Conservation (phyloP, 2,797 vertebrate genomes). For the Sebastes iracundus region DNA sequence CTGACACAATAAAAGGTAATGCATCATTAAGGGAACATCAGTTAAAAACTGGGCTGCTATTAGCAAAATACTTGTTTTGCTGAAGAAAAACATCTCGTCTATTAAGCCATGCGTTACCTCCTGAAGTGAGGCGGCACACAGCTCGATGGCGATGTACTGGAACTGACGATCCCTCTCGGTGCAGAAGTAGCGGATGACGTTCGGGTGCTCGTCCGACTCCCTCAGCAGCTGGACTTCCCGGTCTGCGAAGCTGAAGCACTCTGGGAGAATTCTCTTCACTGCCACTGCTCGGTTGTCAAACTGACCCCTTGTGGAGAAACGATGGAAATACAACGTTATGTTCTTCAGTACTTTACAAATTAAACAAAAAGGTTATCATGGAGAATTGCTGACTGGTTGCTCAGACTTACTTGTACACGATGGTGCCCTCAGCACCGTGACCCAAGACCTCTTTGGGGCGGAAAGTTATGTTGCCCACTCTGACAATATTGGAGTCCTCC, state of each 20-base stretch:
- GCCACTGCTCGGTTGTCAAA: conserved; percentile 95
- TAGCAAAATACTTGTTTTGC: not conserved
- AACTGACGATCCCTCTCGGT: conserved; percentile 97
- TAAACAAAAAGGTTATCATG: not conserved
- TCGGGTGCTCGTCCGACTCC: conserved; percentile 96
- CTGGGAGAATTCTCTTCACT: conserved; percentile 96
- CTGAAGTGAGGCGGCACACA: conserved; percentile 93
- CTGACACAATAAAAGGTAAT: not conserved
- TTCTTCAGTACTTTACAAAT: not conserved
- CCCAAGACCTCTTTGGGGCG: conserved; percentile 92
- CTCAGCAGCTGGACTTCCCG: conserved; percentile 94
- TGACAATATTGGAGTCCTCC: conserved; percentile 83
- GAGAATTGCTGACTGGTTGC: not conserved
- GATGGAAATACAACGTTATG: not conserved
- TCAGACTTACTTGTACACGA: conserved; percentile 92
- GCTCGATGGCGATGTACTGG: conserved; percentile 98
- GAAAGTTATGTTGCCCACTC: conserved; percentile 95
- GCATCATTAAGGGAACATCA: not conserved
- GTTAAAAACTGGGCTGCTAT: not conserved
- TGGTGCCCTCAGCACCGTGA: conserved; percentile 97
- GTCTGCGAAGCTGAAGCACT: conserved; percentile 98
- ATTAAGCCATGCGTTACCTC: conserved; percentile 81
- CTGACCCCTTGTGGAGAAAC: conserved; percentile 85
- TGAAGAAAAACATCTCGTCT: not conserved
- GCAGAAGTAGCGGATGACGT: conserved; percentile 98